A percentile compares a stretch with the other conserved stretches of the same genome.
These are phyloP conservation scores for Eulemur rubriventer DNA, from an alignment of 2,797 vertebrate genomes.

Conservation along the genomic window DNA sequence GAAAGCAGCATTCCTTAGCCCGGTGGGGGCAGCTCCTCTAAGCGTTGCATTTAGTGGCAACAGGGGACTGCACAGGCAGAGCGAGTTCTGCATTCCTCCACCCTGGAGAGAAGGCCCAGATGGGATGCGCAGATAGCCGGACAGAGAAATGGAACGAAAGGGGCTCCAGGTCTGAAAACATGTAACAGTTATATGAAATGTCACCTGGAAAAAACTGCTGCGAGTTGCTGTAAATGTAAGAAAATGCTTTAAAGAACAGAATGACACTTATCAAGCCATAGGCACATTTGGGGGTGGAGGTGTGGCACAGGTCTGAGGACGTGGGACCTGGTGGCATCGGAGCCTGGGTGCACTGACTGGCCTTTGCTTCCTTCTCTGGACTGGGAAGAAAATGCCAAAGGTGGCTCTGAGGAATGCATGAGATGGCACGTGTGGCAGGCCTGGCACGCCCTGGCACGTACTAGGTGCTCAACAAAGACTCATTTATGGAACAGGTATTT, in stretches of 20 bases:
- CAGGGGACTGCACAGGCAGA: neutral
- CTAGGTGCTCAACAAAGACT: neutral
- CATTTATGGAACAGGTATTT: neutral
- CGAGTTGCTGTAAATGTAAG: neutral
- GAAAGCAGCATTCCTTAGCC: neutral
- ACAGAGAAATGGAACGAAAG: neutral
- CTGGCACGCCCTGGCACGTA: neutral
- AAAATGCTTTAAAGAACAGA: neutral
- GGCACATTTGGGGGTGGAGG: fast-evolving
- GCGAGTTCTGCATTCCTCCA: neutral
- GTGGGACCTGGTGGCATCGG: neutral
- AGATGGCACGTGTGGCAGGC: fast-evolving
- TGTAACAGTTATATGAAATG: neutral
- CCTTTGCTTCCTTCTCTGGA: neutral
- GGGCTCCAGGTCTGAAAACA: neutral
- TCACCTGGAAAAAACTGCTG: neutral
- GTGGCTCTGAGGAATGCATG: neutral
- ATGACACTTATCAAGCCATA: neutral
- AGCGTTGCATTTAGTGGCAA: neutral
- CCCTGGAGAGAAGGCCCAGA: neutral
- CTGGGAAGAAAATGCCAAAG: neutral
- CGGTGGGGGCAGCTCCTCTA: neutral
- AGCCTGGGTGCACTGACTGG: neutral
- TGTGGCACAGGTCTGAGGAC: neutral
- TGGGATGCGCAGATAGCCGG: neutral